phyloP scores from a whole-genome alignment of 92 coral and sea anemone species.

The Chrysogorgia sp. region DNA sequence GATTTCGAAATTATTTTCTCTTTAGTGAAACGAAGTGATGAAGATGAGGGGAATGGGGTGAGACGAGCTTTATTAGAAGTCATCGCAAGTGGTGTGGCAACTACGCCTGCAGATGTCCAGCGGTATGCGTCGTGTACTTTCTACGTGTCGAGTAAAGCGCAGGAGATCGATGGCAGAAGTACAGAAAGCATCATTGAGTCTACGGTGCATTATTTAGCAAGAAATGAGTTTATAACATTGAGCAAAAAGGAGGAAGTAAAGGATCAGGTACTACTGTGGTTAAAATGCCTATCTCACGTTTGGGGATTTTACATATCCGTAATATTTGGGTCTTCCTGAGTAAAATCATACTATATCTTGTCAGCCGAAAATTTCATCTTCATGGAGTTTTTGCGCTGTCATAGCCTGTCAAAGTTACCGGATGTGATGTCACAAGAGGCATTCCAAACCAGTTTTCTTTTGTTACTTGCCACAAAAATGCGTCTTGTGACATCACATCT shows the following conservation, averaged over 20 bases:
- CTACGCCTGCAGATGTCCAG: conserved; percentile 85
- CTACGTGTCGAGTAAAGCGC: conserved; percentile 78
- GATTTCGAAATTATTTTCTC: neutral
- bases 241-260: conserved; percentile 54
- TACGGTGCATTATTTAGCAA: conserved; percentile 79
- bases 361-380: too few species aligned
- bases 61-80: conserved; percentile 95
- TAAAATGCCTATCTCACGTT: too few species aligned
- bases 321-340: too few species aligned
- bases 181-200: conserved; percentile 59
- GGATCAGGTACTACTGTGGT: conserved; percentile 10
- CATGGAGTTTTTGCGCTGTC: too few species aligned
- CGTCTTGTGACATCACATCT: too few species aligned
- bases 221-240: conserved; percentile 87
- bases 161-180: conserved; percentile 53
- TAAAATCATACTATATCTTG: too few species aligned
- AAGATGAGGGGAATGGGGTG: conserved; percentile 76
- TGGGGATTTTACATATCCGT: too few species aligned
- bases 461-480: too few species aligned
- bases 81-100: conserved; percentile 94
- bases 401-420: too few species aligned
- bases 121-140: conserved; percentile 95
- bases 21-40: conserved; percentile 58
- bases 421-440: too few species aligned
- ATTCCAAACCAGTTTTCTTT: too few species aligned